Base-by-base conservation (phyloP, 2,888 invertebrate species). In the Netelia inedita region DNA sequence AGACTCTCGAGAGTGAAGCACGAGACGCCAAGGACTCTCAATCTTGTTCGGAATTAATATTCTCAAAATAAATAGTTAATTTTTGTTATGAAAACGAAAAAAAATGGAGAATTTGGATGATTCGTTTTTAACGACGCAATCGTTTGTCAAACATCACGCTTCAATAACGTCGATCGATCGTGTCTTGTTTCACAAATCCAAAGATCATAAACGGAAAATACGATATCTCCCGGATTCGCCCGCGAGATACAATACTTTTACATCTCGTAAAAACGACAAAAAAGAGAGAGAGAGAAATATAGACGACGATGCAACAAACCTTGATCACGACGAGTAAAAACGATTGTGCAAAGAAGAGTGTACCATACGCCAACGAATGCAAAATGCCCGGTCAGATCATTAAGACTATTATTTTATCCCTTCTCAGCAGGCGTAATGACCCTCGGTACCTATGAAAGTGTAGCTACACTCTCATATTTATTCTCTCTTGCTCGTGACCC, bases 391-490 rank as follows among this genome's bases (percentile, higher is more conserved):
- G 55, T n/a, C 53, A 35, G 66, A 55, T 81, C 81, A 81, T 81
- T 81, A 81, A 81, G 81, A 69, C 61, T 69, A 80, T 81, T 46
- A n/a, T 1, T 19, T 19, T 19, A 5, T 57, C 16, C 19, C 57
- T 57, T 55, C 81, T 71, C 53, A 19, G 41, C 71, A 72, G 75
- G 76, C 80, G 79, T 85, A 85, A 86, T 83, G 83, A 85, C 85
- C 85, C 79, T 73, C 50, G 16, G 73, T 75, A 79, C 55, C 9
- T 35, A 41, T 66, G 76, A 85, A 85, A 86, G 83, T 86, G 82
- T 81, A 78, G 71, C 74, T 75, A 82, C 75, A 66, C 75, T 55
- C 69, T 74, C 74, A 71, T 65, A 71, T 78, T 65, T 63, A 28
- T 55, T 68, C 11, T 68, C 19, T 28, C 35, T 19, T 57, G 43